Evolutionary conservation across 2,797 vertebrate genomes (phyloP), one percentile per base, ranked within the genome.

Genomic region (Enteromius anoplus): DNA sequence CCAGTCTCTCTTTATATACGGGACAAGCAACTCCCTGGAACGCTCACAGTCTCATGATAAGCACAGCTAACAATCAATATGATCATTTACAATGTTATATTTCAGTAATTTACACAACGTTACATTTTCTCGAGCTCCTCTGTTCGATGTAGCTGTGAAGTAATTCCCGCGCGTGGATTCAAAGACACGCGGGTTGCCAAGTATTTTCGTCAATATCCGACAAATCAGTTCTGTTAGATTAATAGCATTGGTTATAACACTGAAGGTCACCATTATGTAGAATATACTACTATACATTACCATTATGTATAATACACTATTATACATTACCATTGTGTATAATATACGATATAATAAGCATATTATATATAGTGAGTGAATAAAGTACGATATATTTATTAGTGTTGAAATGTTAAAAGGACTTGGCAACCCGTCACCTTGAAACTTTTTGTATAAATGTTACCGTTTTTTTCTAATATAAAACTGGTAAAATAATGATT

Each of bases 171-270:
- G 88, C 88, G 45, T 75, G 15, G 15, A 26, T 80, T 62, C 49
- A 21, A 80, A 69, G 1, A 4, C 45, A 29, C 23, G 3, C 58
- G 55, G 81, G 88, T 89, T 89, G 88, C 88, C 88, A 87, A 8
- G 58, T 86, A 55, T 47, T 23, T 5, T 1, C 3, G 6, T 2
- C 3, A 15, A 49, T 29, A 15, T 2, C 14, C 11, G 11, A 32
- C 15, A 4, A 11, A 26, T 26, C 4, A 12, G 5, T 19, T 14
- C 17, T 53, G 3, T 14, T 15, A 3, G 12, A 32, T 29, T 45
- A 29, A 64, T 0, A 32, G 0, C 15, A 14, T 10, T 47, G 5
- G 7, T 60, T 17, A 40, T 26, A 42, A 42, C 5, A 42, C 42
- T 26, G 8, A 26, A 26, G 21, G 4, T 10, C 0, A 4, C 4